phyloP scores from a whole-genome alignment of 2,113 vertebrate species.

The Percina caprodes region DNA sequence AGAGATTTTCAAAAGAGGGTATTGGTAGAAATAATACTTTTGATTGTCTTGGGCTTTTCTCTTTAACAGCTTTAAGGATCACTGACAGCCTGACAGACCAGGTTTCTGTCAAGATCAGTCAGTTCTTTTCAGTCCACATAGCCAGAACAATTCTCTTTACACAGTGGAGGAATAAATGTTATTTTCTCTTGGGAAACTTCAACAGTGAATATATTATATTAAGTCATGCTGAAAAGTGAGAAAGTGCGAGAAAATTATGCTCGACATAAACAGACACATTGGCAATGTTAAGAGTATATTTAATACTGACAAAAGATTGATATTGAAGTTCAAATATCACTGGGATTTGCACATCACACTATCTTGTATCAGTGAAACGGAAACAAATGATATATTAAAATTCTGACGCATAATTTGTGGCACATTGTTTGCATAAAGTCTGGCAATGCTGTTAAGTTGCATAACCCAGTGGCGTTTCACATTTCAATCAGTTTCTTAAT shows the following conservation, averaged over 20 bases:
- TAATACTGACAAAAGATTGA: not conserved
- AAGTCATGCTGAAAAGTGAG: not conserved
- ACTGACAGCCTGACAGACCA: slow-evolving; percentile 68
- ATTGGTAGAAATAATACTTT: slow-evolving; percentile 37
- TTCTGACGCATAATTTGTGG: slow-evolving; percentile 8
- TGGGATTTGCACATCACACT: not conserved
- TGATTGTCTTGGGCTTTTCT: slow-evolving; percentile 56
- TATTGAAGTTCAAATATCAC: slow-evolving; percentile 22
- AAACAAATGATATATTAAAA: not conserved
- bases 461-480: slow-evolving; percentile 20
- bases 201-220: slow-evolving; percentile 35
- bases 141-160: slow-evolving; percentile 49
- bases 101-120: slow-evolving; percentile 68
- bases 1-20: slow-evolving; percentile 49
- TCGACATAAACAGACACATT: slow-evolving; percentile 3
- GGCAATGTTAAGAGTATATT: slow-evolving; percentile 16
- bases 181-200: slow-evolving; percentile 61
- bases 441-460: slow-evolving; percentile 11
- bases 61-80: slow-evolving; percentile 55
- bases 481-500: not conserved
- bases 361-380: not conserved
- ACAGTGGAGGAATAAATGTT: slow-evolving; percentile 41
- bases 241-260: slow-evolving; percentile 2
- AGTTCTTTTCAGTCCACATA: slow-evolving; percentile 63
- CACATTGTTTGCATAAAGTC: slow-evolving; percentile 35